Percentiles rank a stretch among this genome's conserved stretches.
These are phyloP conservation scores for Tortrix viridana DNA, from an alignment of 2,888 invertebrate genomes.

Conservation along the genomic window DNA sequence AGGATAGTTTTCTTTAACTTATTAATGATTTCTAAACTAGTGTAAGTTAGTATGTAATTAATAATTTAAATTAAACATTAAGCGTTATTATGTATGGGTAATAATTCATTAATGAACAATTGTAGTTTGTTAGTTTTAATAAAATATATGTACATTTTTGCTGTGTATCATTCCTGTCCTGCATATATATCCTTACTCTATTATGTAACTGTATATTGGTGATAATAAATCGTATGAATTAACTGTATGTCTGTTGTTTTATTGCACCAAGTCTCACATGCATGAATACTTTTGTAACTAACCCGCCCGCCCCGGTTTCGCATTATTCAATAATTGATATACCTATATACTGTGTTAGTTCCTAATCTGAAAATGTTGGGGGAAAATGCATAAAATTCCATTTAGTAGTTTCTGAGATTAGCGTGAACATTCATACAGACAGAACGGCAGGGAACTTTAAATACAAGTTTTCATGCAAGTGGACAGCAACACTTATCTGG, in stretches of 20 bases:
- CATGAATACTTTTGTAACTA: neutral
- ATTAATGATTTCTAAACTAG: constrained; percentile 49
- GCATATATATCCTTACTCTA: constrained; percentile 45
- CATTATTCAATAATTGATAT: no score
- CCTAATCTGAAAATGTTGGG: no score
- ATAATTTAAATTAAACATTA: constrained; percentile 28
- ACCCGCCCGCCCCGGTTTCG: no score
- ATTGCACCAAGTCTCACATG: constrained; percentile 51
- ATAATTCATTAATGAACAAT: constrained; percentile 48
- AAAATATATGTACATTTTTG: constrained; percentile 56
- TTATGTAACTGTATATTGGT: constrained; percentile 43
- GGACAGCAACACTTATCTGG: neutral
- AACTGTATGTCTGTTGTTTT: constrained; percentile 66
- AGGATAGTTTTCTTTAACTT: constrained; percentile 42
- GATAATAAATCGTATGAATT: constrained; percentile 67
- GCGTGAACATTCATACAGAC: no score
- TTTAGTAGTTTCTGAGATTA: no score
- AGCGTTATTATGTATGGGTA: constrained; percentile 43
- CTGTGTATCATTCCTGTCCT: constrained; percentile 54
- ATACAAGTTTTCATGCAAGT: constrained; percentile 3
- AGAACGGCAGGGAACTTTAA: neutral
- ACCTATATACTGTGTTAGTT: no score
- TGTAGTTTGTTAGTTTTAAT: constrained; percentile 52
- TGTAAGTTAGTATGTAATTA: constrained; percentile 29
- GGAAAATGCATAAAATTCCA: no score